Conservation (phyloP, 2,113 vertebrate species). For the Gyps fulvus region DNA sequence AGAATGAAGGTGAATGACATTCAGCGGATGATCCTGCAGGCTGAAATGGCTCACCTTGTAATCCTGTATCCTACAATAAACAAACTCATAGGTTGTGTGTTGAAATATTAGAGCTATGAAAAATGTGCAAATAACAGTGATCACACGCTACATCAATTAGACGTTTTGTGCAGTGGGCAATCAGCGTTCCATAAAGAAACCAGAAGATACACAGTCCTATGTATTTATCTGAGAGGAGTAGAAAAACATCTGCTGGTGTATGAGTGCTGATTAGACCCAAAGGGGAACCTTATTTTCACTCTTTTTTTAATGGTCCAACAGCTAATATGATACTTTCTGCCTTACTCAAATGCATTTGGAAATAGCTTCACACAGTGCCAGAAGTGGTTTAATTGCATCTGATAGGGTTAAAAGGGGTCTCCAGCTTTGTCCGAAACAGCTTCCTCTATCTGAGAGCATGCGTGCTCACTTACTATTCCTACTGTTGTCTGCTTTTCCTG, state of each 20-base stretch:
- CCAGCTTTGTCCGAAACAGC: not conserved
- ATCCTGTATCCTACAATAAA: not conserved
- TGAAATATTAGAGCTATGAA: not conserved
- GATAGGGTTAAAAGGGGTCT: not conserved
- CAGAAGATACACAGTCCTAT: not conserved
- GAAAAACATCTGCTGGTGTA: conserved; percentile 1
- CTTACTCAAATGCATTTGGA: conserved; percentile 4
- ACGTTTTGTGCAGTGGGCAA: not conserved
- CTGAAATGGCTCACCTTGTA: not conserved
- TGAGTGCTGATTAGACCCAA: conserved; percentile 19
- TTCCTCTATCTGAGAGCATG: not conserved
- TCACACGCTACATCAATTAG: not conserved
- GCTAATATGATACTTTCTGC: not conserved
- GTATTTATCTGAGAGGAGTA: conserved; percentile 2
- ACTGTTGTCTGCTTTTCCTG: not conserved
- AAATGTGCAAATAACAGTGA: not conserved
- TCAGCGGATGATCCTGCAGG: not conserved
- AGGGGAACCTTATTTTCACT: conserved; percentile 18
- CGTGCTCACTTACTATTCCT: not conserved
- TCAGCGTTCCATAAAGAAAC: not conserved
- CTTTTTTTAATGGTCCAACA: not conserved
- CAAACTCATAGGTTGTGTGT: not conserved
- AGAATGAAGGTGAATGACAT: not conserved
- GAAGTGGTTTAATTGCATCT: conserved; percentile 35
- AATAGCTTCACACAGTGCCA: conserved; percentile 19